Percentiles rank a stretch among this genome's conserved stretches.
Conservation (phyloP, 2,888 invertebrate genomes). For the Melitaea athalia region DNA sequence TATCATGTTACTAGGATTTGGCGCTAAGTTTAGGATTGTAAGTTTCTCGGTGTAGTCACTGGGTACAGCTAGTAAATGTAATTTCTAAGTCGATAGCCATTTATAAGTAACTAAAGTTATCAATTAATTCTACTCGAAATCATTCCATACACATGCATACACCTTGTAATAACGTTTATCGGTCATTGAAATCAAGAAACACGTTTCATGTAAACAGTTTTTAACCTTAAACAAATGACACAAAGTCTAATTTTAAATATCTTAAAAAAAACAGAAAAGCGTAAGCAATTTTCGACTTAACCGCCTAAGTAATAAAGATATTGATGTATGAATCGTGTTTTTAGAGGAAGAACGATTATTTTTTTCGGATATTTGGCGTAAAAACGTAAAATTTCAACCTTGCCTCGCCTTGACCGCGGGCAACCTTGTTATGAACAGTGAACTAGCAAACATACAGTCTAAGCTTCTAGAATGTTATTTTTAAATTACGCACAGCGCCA, state of each 20-base stretch:
- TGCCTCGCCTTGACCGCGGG: conserved; percentile 38
- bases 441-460: conserved; percentile 46
- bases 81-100: background rate
- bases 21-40: too few relatives aligned
- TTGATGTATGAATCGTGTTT: background rate
- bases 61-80: too few relatives aligned
- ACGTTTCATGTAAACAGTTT: background rate
- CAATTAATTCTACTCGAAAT: background rate
- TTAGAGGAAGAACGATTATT: background rate
- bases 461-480: conserved; percentile 46
- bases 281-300: background rate
- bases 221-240: background rate
- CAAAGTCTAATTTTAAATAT: background rate
- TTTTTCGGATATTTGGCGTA: background rate
- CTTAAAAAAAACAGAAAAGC: background rate
- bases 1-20: too few relatives aligned
- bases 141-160: background rate
- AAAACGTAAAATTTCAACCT: conserved; percentile 29
- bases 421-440: conserved; percentile 37
- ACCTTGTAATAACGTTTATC: background rate
- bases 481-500: conserved; percentile 38
- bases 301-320: background rate
- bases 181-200: background rate
- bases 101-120: background rate
- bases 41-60: too few relatives aligned